Percentiles rank a stretch among this genome's conserved stretches.
These are phyloP conservation scores for Epinotia brunnichana DNA, from an alignment of 2,888 invertebrate species.

Conservation along the genomic window DNA sequence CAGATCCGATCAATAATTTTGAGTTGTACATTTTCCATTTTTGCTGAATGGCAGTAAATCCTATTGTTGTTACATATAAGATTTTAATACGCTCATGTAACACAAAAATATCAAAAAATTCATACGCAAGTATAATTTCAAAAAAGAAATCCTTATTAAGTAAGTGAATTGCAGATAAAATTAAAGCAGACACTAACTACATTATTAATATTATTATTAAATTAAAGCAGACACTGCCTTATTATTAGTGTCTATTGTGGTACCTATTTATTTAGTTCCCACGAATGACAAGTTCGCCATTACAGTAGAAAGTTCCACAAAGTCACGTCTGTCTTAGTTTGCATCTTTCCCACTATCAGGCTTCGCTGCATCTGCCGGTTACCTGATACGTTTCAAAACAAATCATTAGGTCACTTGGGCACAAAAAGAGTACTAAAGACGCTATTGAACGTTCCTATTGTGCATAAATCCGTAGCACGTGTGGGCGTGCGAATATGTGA, in stretches of 20 bases:
- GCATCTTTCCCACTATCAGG: conserved; percentile 76
- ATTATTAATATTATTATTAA: conserved; percentile 62
- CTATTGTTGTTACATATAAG: too few relatives aligned
- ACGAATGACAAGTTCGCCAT: conserved; percentile 76
- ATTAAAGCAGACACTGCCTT: conserved; percentile 58
- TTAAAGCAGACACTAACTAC: conserved; percentile 59
- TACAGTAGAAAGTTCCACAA: conserved; percentile 75
- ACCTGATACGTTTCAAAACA: conserved; percentile 73
- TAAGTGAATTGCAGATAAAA: conserved; percentile 10
- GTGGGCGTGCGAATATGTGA: conserved; percentile 70
- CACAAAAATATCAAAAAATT: background rate
- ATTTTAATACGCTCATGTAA: background rate
- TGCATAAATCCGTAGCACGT: conserved; percentile 67
- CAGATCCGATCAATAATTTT: too few relatives aligned
- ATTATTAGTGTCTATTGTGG: conserved; percentile 64
- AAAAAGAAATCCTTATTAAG: background rate
- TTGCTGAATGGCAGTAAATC: too few relatives aligned
- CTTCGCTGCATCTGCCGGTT: conserved; percentile 74
- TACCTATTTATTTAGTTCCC: conserved; percentile 75
- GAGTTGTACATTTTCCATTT: too few relatives aligned
- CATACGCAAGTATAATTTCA: background rate
- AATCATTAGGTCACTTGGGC: conserved; percentile 69
- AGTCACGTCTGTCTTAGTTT: conserved; percentile 80
- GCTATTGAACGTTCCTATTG: conserved; percentile 44
- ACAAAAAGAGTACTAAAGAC: conserved; percentile 57